These are phyloP conservation scores for Drosophila bunnanda DNA, from an alignment of 2,888 invertebrate genomes.

Conservation along the genomic window DNA sequence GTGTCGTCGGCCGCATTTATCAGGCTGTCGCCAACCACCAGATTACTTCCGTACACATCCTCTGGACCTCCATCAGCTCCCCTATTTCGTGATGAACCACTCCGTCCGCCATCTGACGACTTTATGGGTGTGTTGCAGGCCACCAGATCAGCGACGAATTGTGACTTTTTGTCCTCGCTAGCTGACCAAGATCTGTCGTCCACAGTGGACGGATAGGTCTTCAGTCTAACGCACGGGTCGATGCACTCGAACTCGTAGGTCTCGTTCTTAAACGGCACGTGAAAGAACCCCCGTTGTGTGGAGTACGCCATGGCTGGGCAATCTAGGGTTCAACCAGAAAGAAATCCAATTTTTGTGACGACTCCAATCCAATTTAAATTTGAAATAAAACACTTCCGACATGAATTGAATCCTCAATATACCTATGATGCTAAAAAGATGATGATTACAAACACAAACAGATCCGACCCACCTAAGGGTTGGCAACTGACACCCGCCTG, in stretches of 20 bases:
- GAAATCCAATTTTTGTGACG: not conserved
- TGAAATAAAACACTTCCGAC: conserved; percentile 48
- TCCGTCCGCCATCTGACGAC: not conserved
- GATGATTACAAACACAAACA: not conserved
- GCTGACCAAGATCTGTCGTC: conserved; percentile 83
- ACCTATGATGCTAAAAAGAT: conserved; percentile 15
- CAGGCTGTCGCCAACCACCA: conserved; percentile 71
- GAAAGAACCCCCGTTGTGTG: conserved; percentile 83
- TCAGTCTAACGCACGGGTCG: conserved; percentile 75
- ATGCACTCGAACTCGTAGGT: conserved; percentile 59
- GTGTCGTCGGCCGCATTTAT: conserved; percentile 68
- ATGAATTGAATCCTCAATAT: conserved; percentile 52
- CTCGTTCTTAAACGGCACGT: conserved; percentile 81
- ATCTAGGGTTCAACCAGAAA: not conserved
- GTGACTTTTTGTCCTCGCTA: conserved; percentile 74
- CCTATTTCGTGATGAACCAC: not conserved
- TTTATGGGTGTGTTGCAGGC: conserved; percentile 67
- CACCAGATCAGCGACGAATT: conserved; percentile 81
- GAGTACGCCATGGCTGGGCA: conserved; percentile 80
- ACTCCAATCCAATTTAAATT: not conserved
- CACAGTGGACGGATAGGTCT: conserved; percentile 78
- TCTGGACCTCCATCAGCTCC: not conserved
- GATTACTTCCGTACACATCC: conserved; percentile 26
- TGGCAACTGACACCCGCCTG: not conserved
- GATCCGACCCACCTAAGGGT: not conserved